Evolutionary conservation across 2,797 vertebrate genomes (phyloP).

Genomic region (Champsocephalus gunnari): DNA sequence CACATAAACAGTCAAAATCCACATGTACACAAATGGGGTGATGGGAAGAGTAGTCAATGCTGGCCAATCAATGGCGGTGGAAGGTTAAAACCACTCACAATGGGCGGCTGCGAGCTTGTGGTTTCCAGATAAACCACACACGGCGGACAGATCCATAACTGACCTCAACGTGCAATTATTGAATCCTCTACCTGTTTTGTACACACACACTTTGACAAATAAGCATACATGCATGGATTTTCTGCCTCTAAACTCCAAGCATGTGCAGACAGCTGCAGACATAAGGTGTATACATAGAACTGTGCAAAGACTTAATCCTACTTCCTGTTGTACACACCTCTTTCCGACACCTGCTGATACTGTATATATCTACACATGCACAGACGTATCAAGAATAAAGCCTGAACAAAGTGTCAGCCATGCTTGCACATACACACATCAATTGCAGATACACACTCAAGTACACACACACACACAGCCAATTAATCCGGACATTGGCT

Average conservation of each 20-base stretch:
- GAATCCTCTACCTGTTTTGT: constrained; percentile 67
- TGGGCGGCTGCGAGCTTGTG: constrained; percentile 78
- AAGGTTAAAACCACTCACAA: constrained; percentile 85
- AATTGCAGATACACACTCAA: constrained; percentile 13
- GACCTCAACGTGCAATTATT: constrained; percentile 79
- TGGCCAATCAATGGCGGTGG: constrained; percentile 82
- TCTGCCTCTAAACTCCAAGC: neutral
- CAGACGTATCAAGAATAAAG: neutral
- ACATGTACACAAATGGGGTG: constrained; percentile 30
- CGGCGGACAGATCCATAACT: constrained; percentile 73
- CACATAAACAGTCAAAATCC: constrained; percentile 13
- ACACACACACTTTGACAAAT: constrained; percentile 31
- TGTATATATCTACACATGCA: constrained; percentile 9
- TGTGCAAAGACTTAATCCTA: neutral
- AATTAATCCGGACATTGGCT: constrained; percentile 66
- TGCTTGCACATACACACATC: constrained; percentile 4
- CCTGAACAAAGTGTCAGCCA: neutral
- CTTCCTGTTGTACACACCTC: neutral
- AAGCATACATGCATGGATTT: constrained; percentile 6
- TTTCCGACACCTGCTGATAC: neutral
- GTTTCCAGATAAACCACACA: constrained; percentile 77
- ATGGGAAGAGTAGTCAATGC: constrained; percentile 76
- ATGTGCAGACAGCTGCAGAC: neutral
- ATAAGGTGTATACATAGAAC: neutral
- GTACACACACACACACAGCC: constrained; percentile 46